These are phyloP conservation scores for Acrocera orbiculus DNA, from an alignment of 2,888 invertebrate species.

Conservation along the genomic window DNA sequence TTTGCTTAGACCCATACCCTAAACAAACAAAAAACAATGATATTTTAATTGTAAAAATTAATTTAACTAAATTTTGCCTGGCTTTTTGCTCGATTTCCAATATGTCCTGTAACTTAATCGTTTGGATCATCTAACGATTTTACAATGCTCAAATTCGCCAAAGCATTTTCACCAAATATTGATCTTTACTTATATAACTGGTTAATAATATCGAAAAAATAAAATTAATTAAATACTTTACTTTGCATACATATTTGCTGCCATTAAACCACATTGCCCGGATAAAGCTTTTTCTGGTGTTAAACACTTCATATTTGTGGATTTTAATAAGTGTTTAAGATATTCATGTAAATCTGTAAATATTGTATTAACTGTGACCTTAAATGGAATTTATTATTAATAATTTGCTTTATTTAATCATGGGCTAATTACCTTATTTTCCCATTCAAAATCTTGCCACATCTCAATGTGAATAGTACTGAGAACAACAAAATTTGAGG, in stretches of 20 bases:
- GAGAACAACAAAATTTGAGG: slow-evolving; percentile 81
- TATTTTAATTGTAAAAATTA: neutral
- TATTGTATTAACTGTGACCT: slow-evolving; percentile 70
- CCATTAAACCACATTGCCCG: slow-evolving; percentile 98
- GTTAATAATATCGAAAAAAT: neutral
- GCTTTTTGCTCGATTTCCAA: slow-evolving; percentile 94
- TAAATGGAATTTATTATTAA: neutral
- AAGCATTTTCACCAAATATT: slow-evolving; percentile 95
- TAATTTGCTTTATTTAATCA: neutral
- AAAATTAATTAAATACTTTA: slow-evolving; percentile 13
- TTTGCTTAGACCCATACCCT: slow-evolving; percentile 99
- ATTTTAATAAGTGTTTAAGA: slow-evolving; percentile 74
- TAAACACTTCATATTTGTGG: slow-evolving; percentile 98
- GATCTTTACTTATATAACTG: slow-evolving; percentile 37
- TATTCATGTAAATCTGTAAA: slow-evolving; percentile 87
- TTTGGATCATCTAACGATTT: slow-evolving; percentile 73
- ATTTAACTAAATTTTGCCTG: too few species aligned
- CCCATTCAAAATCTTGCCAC: slow-evolving; percentile 99
- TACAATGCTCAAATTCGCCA: slow-evolving; percentile 98
- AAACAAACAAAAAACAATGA: slow-evolving; percentile 18
- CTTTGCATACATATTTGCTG: slow-evolving; percentile 95
- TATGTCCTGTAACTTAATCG: slow-evolving; percentile 88
- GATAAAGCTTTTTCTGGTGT: slow-evolving; percentile 93
- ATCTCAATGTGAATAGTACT: slow-evolving; percentile 99
- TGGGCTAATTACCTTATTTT: slow-evolving; percentile 64